Evolutionary conservation across 2,797 vertebrate genomes (phyloP).

Genomic region (Cyclopterus lumpus): DNA sequence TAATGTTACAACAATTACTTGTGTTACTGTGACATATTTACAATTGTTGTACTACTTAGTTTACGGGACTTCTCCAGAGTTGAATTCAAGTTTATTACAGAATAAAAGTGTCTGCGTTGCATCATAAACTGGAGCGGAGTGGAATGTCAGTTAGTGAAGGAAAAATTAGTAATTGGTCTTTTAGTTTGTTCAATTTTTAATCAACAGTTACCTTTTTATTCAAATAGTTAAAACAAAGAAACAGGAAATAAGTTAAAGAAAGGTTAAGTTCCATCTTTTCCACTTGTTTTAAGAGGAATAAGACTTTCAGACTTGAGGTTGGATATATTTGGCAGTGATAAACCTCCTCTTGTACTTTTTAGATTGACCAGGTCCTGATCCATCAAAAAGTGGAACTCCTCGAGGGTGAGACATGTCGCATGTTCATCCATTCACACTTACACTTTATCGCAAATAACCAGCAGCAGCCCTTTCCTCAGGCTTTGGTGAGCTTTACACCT

Average conservation of each 20-base stretch:
- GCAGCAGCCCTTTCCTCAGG: not conserved
- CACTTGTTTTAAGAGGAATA: not conserved
- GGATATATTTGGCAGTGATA: not conserved
- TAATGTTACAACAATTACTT: not conserved
- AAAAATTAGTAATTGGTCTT: not conserved
- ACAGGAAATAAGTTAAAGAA: not conserved
- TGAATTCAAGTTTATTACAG: not conserved
- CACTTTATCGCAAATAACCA: not conserved
- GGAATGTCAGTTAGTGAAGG: not conserved
- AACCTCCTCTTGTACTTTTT: conserved; percentile 43
- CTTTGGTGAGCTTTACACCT: not conserved
- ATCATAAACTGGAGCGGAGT: not conserved
- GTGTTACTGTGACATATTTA: not conserved
- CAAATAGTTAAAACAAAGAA: not conserved
- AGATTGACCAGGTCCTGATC: conserved; percentile 92
- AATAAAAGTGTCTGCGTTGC: too few species aligned
- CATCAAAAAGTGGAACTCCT: conserved; percentile 90
- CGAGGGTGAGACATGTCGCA: conserved; percentile 81
- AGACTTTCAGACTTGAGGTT: not conserved
- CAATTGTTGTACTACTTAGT: not conserved
- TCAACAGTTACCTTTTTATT: not conserved
- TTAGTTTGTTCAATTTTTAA: not conserved
- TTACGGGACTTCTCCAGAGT: not conserved
- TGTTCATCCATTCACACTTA: not conserved
- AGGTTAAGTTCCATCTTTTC: not conserved